Conservation (phyloP, 2,888 invertebrate genomes). For the Noctua janthe region DNA sequence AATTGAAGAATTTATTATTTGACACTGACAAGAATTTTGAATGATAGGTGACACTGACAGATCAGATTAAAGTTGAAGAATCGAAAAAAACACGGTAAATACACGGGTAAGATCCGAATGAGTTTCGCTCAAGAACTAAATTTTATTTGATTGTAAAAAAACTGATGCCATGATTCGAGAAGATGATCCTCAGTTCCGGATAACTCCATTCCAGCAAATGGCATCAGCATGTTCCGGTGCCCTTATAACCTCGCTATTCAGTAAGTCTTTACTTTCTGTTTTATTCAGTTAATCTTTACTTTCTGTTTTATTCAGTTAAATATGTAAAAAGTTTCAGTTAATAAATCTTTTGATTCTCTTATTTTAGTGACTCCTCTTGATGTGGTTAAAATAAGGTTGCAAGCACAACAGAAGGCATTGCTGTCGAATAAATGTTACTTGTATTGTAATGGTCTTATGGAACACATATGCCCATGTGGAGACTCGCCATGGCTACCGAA, state of each 20-base stretch:
- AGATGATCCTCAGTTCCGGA: constrained; percentile 94
- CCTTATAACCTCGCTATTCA: constrained; percentile 96
- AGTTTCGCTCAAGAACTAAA: constrained; percentile 39
- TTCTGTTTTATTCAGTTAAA: constrained; percentile 9
- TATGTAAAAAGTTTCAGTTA: neutral
- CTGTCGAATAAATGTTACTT: constrained; percentile 97
- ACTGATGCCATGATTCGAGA: constrained; percentile 84
- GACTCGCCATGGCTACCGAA: constrained; percentile 91
- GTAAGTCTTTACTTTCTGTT: constrained; percentile 87
- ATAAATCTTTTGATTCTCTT: constrained; percentile 13
- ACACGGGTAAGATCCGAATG: constrained; percentile 49
- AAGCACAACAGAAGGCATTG: constrained; percentile 97
- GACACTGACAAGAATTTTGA: constrained; percentile 19
- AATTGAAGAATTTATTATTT: neutral
- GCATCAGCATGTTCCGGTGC: constrained; percentile 97
- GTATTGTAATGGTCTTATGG: constrained; percentile 99
- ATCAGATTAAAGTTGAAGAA: neutral
- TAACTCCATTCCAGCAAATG: constrained; percentile 95
- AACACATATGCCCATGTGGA: constrained; percentile 97
- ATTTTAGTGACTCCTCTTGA: constrained; percentile 98
- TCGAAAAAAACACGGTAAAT: constrained; percentile 50
- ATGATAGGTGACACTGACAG: constrained; percentile 13
- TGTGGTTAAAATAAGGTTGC: constrained; percentile 99
- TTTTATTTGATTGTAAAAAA: constrained; percentile 34
- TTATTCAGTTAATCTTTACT: constrained; percentile 50